Conservation (phyloP, 2,797 vertebrate genomes). For the Acanthis flammea region DNA sequence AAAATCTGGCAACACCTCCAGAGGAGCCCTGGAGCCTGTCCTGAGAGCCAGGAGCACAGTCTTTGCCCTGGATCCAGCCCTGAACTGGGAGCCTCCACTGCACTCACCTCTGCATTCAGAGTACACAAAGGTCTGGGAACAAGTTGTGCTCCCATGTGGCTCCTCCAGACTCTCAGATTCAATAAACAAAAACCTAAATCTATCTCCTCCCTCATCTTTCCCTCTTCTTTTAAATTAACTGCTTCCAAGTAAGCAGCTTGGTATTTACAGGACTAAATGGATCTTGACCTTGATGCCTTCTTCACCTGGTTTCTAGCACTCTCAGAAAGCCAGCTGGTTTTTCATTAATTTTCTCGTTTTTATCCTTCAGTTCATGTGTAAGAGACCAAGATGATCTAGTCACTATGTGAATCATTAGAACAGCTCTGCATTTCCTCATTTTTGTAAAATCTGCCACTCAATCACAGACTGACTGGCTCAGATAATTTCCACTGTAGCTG, state of each 20-base stretch:
- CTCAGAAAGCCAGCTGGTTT: background rate
- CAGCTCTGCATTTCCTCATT: background rate
- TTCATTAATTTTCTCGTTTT: background rate
- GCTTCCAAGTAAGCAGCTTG: background rate
- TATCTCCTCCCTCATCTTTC: background rate
- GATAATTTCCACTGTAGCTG: background rate
- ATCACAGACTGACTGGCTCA: background rate
- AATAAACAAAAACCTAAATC: background rate
- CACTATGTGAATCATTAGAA: background rate
- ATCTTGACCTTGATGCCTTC: background rate
- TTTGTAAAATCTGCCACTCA: background rate
- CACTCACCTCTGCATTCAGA: background rate
- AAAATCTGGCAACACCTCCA: background rate
- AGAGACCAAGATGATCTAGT: background rate
- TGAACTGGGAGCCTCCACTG: background rate
- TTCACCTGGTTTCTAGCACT: background rate
- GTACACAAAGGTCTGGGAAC: accelerated
- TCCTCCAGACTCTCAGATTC: background rate
- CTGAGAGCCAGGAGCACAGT: background rate
- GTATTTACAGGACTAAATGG: background rate
- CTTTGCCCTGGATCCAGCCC: background rate
- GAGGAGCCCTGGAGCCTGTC: background rate
- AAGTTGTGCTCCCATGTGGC: accelerated
- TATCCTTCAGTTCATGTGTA: background rate
- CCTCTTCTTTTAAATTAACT: background rate